These are phyloP conservation scores for Mugil cephalus DNA, from an alignment of 2,113 vertebrate genomes.

Conservation along the genomic window DNA sequence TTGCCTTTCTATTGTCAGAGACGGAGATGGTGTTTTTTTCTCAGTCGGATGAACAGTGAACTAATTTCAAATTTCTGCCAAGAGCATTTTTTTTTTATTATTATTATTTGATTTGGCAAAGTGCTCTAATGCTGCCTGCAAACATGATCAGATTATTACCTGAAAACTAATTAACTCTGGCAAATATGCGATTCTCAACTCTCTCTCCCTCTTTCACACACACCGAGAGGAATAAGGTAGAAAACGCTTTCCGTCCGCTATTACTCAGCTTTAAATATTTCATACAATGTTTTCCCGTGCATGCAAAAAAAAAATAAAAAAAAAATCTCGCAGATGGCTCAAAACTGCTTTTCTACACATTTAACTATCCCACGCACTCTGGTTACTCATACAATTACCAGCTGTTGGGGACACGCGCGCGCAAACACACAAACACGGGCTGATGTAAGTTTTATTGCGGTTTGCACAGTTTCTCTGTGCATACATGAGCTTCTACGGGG, in stretches of 20 bases:
- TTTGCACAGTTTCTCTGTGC: slow-evolving; percentile 68
- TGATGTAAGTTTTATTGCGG: slow-evolving; percentile 59
- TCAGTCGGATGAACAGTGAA: slow-evolving; percentile 6
- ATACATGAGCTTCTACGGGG: slow-evolving; percentile 67
- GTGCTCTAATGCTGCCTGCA: slow-evolving; percentile 32
- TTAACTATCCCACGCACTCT: slow-evolving; percentile 7
- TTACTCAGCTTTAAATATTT: slow-evolving; percentile 4
- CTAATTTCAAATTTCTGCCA: slow-evolving; percentile 5
- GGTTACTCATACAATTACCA: slow-evolving; percentile 41
- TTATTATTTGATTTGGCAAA: slow-evolving; percentile 46
- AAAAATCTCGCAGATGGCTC: slow-evolving; percentile 28
- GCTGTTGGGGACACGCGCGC: slow-evolving; percentile 35
- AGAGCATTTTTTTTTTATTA: background rate
- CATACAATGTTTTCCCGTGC: slow-evolving; percentile 7
- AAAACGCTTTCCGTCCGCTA: background rate
- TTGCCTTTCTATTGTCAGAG: background rate
- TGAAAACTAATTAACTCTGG: slow-evolving; percentile 52
- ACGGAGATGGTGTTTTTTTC: background rate
- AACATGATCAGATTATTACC: slow-evolving; percentile 44
- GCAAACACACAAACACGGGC: slow-evolving; percentile 29
- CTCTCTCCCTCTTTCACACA: background rate
- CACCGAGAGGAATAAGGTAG: background rate
- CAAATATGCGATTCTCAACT: slow-evolving; percentile 26
- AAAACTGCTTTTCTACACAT: slow-evolving; percentile 8
- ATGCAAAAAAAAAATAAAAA: too few species aligned